Evolutionary conservation across 2,888 invertebrate genomes (phyloP).

Genomic region (Plutella xylostella): DNA sequence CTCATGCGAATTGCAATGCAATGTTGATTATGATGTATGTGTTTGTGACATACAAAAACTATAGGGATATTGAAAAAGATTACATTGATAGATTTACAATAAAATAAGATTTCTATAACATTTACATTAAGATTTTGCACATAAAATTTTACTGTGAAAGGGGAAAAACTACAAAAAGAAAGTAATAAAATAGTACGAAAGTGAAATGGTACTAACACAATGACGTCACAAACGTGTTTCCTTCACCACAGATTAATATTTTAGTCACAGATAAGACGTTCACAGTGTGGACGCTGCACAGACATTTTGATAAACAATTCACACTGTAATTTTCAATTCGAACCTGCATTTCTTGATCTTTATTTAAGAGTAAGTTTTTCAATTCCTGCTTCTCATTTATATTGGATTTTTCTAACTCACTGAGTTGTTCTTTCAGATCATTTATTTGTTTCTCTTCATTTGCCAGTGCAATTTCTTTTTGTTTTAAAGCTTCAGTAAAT

Average conservation of each 20-base stretch:
- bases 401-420: conserved; percentile 28
- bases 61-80: too few relatives aligned
- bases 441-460: conserved; percentile 26
- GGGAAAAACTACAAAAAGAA: too few relatives aligned
- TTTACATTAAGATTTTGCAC: too few relatives aligned
- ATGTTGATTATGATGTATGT: too few relatives aligned
- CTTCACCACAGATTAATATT: background rate
- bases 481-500: conserved; percentile 23
- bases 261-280: too few relatives aligned
- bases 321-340: conserved; percentile 22
- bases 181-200: too few relatives aligned
- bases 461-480: conserved; percentile 29
- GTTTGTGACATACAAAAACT: too few relatives aligned
- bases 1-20: too few relatives aligned
- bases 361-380: conserved; percentile 28
- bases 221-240: background rate
- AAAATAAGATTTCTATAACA: too few relatives aligned
- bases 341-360: conserved; percentile 47
- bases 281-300: too few relatives aligned
- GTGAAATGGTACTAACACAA: background rate
- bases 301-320: conserved; percentile 2
- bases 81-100: too few relatives aligned
- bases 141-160: too few relatives aligned
- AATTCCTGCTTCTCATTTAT: conserved; percentile 38
- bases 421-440: conserved; percentile 30